phyloP scores from a whole-genome alignment of 2,797 vertebrate species.

The Emydoidea blandingii region DNA sequence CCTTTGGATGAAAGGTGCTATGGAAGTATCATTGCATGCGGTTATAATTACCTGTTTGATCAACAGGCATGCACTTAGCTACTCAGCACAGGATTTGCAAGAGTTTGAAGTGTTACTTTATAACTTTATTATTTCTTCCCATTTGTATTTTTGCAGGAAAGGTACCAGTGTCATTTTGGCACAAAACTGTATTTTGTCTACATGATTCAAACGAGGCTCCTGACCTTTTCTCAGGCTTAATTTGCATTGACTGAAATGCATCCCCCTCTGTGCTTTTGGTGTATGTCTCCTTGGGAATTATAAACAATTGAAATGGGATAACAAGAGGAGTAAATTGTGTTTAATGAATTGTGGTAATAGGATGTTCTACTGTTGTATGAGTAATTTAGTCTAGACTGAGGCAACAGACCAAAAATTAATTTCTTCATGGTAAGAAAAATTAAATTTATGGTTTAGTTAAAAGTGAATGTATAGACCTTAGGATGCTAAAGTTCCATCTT shows the following conservation, averaged over 20 bases:
- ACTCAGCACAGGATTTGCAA: not conserved
- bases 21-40: not conserved
- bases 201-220: not conserved
- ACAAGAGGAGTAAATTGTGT: not conserved
- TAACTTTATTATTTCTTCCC: not conserved
- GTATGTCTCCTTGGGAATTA: not conserved
- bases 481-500: not conserved
- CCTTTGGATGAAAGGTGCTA: not conserved
- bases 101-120: not conserved
- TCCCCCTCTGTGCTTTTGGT: not conserved
- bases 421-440: not conserved
- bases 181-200: not conserved
- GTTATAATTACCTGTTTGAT: not conserved
- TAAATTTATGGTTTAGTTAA: not conserved
- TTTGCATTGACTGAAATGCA: rapidly evolving
- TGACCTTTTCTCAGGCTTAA: not conserved
- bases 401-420: not conserved
- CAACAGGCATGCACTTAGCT: not conserved
- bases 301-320: not conserved
- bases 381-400: conserved; percentile 2
- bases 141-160: not conserved
- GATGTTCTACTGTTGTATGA: not conserved
- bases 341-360: not conserved
- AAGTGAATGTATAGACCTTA: not conserved
- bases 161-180: rapidly evolving